A percentile compares a stretch with the other conserved stretches of the same genome.
Conservation (phyloP, 2,797 vertebrate genomes). For the Rhinophrynus dorsalis region DNA sequence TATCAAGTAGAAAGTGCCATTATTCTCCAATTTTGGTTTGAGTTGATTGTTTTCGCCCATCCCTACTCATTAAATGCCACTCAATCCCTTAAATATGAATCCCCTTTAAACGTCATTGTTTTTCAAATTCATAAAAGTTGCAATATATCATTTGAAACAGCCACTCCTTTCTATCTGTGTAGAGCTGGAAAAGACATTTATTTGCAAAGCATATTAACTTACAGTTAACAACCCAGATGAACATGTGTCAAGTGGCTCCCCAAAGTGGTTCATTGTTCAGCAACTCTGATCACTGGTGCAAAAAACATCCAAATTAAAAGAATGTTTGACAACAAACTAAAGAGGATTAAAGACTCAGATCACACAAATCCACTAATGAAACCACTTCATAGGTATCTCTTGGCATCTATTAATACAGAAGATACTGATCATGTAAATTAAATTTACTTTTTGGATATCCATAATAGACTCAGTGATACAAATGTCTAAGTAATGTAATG, state of each 20-base stretch:
- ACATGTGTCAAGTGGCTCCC: slow-evolving; percentile 25
- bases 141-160: too few relatives aligned
- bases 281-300: slow-evolving; percentile 19
- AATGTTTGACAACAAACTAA: slow-evolving; percentile 23
- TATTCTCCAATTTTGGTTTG: too few relatives aligned
- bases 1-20: too few relatives aligned
- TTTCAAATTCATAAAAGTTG: too few relatives aligned
- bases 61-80: too few relatives aligned
- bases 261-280: slow-evolving; percentile 32
- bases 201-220: slow-evolving; percentile 12
- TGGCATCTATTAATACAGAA: slow-evolving; percentile 27
- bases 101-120: too few relatives aligned
- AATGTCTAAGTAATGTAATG: slow-evolving; percentile 26
- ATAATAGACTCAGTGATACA: slow-evolving; percentile 33
- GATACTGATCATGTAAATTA: slow-evolving; percentile 20
- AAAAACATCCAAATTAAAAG: slow-evolving; percentile 20
- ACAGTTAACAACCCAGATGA: slow-evolving; percentile 14
- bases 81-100: too few relatives aligned
- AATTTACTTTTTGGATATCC: slow-evolving; percentile 26
- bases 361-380: slow-evolving; percentile 13
- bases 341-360: slow-evolving; percentile 20
- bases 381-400: slow-evolving; percentile 30
- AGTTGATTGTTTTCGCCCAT: too few relatives aligned
- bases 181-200: too few relatives aligned
- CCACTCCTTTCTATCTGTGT: too few relatives aligned